Conservation (phyloP, 2,888 invertebrate species). For the Aphidoletes aphidimyza region DNA sequence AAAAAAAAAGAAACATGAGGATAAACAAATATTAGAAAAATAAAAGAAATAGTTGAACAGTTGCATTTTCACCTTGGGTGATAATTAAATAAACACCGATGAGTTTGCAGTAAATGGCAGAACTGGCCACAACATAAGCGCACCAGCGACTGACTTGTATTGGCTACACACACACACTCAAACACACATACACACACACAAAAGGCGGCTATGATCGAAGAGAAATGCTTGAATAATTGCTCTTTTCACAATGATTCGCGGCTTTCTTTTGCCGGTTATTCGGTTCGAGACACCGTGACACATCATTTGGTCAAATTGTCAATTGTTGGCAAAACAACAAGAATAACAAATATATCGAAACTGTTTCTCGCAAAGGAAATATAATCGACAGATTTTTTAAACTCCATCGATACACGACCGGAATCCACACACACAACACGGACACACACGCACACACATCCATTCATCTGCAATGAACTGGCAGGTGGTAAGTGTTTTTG, state of each 20-base stretch:
- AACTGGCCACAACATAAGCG: neutral
- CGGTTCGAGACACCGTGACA: neutral
- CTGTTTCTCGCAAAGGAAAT: no score
- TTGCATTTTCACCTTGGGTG: slow-evolving; percentile 1
- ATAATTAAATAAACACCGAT: slow-evolving; percentile 28
- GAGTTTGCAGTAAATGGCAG: slow-evolving; percentile 5
- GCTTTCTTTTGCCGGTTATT: neutral
- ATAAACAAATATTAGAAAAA: slow-evolving; percentile 47
- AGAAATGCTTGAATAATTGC: slow-evolving; percentile 29
- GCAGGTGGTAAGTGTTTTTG: neutral
- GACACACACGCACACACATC: neutral
- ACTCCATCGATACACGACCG: no score
- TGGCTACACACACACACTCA: neutral
- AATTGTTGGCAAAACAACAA: neutral
- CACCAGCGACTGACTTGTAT: neutral
- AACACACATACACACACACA: neutral
- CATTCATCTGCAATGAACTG: neutral
- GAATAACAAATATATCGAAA: no score
- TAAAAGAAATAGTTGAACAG: slow-evolving; percentile 33
- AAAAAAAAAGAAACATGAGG: neutral
- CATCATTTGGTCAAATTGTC: slow-evolving; percentile 47
- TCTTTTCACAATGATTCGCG: slow-evolving; percentile 45
- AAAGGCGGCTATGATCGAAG: neutral
- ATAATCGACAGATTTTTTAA: no score
- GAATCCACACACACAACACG: neutral